Base-by-base conservation (phyloP, 2,888 invertebrate genomes). In the Syritta pipiens region DNA sequence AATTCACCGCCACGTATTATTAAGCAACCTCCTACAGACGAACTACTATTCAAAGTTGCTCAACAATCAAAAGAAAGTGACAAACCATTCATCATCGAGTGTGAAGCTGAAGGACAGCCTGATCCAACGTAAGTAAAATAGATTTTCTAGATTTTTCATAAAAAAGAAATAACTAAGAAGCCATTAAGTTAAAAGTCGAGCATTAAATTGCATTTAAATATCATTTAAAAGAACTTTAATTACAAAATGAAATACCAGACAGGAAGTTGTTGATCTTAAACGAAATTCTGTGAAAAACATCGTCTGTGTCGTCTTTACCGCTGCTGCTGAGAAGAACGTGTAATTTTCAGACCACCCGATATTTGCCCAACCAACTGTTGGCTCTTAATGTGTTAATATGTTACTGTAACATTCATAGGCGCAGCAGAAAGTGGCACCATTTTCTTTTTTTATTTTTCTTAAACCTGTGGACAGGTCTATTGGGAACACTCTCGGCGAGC, bases 31-130 rank as follows among this genome's bases (percentile, higher is more conserved):
- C 96, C 96, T 49, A 94, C 94, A 74, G 96, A 96, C 86, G 97
- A 97, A 90, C 91, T 96, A 84, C 91, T 97, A 81, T 97, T 97
- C 89, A 96, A 97, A 92, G 97, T 97, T 83, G 95, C 94, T 44
- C 90, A 90, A 83, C 93, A 94, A 85, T 91, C 93, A 59, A 94
- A 94, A 83, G 96, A 97, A 89, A 95, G 94, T 86, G 95, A 97
- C 89, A 97, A 96, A 88, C 97, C 97, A 51, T 97, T 97, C 90
- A 94, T 96, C 85, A 95, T 99, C 83, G 97, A 97, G 89, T 99
- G 99, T 89, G 96, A 97, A 89, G 99, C 99, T 9, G 95, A 95
- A 88, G 98, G 97, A 83, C 96, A 97, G 89, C 99, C 99, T 7
- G 93, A 94, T 82, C 98, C 98, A 60, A 94, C 92, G 97, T 98